Evolutionary conservation across 2,888 invertebrate genomes (phyloP).

Genomic region (Nephrotoma flavescens): DNA sequence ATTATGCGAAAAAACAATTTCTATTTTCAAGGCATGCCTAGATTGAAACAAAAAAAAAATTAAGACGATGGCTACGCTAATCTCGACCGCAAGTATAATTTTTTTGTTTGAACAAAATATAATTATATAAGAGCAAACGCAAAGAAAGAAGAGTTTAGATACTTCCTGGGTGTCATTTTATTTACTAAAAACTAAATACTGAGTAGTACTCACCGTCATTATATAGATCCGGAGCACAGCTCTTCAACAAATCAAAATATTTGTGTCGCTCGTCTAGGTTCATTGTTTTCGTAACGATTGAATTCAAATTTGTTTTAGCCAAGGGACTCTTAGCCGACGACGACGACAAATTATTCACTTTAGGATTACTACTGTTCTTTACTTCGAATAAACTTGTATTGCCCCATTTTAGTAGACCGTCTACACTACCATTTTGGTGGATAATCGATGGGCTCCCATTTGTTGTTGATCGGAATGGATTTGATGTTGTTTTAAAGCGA

Average conservation of each 20-base stretch:
- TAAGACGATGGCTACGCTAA: background rate
- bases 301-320: slow-evolving; percentile 6
- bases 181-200: too few species aligned
- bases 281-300: slow-evolving; percentile 36
- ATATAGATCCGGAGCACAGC: slow-evolving; percentile 19
- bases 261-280: slow-evolving; percentile 41
- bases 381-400: background rate
- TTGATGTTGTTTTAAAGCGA: background rate
- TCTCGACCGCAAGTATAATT: too few species aligned
- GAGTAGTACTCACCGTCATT: background rate
- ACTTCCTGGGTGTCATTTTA: too few species aligned
- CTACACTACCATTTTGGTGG: background rate
- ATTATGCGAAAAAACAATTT: background rate
- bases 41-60: background rate
- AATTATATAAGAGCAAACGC: too few species aligned
- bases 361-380: slow-evolving; percentile 7
- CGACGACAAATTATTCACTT: slow-evolving; percentile 8
- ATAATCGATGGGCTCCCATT: background rate
- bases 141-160: too few species aligned
- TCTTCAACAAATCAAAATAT: slow-evolving; percentile 38
- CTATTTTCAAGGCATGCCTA: background rate
- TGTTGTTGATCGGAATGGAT: background rate
- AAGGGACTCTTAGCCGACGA: slow-evolving; percentile 5
- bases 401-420: background rate
- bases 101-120: too few species aligned